Conservation (phyloP, 2,888 invertebrate genomes). For the Euzophera pinguis region DNA sequence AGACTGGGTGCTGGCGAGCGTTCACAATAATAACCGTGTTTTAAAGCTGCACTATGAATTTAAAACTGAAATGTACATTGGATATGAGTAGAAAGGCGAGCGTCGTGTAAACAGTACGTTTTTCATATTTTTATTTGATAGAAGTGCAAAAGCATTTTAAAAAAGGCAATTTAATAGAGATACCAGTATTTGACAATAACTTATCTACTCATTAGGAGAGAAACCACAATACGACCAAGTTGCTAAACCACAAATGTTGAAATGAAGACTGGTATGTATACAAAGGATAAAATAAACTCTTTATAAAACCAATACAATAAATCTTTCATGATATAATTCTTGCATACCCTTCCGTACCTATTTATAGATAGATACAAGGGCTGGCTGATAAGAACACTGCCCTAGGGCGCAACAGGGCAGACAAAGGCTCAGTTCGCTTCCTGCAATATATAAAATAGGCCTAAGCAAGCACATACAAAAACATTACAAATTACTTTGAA, state of each 20-base stretch:
- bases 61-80: conserved; percentile 67
- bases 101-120: conserved; percentile 55
- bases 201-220: too few species aligned
- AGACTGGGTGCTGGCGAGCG: conserved; percentile 41
- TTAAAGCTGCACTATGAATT: conserved; percentile 67
- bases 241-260: too few species aligned
- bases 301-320: too few species aligned
- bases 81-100: conserved; percentile 62
- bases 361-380: conserved; percentile 29
- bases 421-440: conserved; percentile 67
- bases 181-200: too few species aligned
- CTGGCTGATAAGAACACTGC: conserved; percentile 58
- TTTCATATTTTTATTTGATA: conserved; percentile 57
- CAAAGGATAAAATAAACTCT: too few species aligned
- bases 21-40: conserved; percentile 61
- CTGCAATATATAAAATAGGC: conserved; percentile 59
- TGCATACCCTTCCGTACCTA: conserved; percentile 23
- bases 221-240: too few species aligned
- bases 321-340: conserved; percentile 13
- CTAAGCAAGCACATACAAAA: conserved; percentile 53
- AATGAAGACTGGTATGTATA: too few species aligned
- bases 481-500: conserved; percentile 45
- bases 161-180: too few species aligned
- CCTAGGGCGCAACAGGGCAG: conserved; percentile 44
- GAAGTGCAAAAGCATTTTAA: conserved; percentile 29